A percentile compares a stretch with the other conserved stretches of the same genome.
Conservation (phyloP, 2,113 vertebrate genomes). For the Phasianus colchicus region DNA sequence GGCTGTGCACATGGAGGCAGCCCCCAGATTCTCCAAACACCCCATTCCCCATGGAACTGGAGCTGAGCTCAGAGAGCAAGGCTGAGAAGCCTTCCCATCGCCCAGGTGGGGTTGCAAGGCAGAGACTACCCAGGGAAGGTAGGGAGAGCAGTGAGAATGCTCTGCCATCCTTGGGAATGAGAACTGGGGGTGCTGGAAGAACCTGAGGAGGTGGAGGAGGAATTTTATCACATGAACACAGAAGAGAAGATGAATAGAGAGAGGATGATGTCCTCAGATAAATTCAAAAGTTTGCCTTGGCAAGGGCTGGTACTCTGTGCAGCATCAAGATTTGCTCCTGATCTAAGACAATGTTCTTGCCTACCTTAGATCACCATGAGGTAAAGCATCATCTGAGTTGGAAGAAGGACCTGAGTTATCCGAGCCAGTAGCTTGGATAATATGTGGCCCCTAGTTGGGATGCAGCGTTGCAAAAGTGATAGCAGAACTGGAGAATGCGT, state of each 20-base stretch:
- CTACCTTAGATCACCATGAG: neutral
- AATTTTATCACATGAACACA: neutral
- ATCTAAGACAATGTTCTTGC: neutral
- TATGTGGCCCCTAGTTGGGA: neutral
- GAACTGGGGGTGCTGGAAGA: neutral
- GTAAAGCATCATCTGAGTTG: neutral
- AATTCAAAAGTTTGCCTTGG: neutral
- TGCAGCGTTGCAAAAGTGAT: neutral
- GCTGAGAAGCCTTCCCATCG: neutral
- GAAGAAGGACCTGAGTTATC: neutral
- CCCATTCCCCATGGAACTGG: neutral
- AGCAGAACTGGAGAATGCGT: neutral
- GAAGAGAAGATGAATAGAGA: neutral
- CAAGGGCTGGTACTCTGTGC: neutral
- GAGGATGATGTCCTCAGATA: neutral
- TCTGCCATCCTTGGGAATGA: neutral
- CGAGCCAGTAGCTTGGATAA: neutral
- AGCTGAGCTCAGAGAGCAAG: neutral
- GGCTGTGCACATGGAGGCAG: neutral
- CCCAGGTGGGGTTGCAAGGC: rapidly evolving
- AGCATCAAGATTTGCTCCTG: neutral
- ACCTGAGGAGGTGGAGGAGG: neutral
- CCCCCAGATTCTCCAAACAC: neutral
- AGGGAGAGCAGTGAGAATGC: neutral
- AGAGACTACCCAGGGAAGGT: neutral